A percentile compares a stretch with the other conserved stretches of the same genome.
phyloP scores from a whole-genome alignment of 2,797 vertebrate species.

The Cossypha caffra region DNA sequence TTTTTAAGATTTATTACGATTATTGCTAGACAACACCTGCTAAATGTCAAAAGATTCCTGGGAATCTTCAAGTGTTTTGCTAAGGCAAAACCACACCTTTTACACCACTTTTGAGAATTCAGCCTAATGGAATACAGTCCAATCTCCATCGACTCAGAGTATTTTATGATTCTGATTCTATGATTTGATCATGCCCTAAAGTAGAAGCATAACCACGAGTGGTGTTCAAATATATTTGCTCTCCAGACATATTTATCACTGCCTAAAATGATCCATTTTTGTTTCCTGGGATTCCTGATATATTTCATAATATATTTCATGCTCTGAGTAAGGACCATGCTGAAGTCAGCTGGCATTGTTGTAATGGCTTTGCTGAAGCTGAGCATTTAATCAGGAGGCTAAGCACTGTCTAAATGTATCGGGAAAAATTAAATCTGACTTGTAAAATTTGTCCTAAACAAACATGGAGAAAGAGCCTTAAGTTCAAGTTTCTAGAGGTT shows the following conservation, averaged over 20 bases:
- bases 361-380: neutral
- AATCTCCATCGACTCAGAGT: neutral
- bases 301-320: rapidly evolving
- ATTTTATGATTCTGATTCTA: neutral
- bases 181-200: neutral
- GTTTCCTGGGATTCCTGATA: neutral
- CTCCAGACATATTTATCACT: neutral
- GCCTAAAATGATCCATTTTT: neutral
- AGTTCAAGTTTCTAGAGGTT: neutral
- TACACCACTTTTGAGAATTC: neutral
- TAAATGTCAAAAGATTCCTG: constrained; percentile 28
- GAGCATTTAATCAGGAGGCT: neutral
- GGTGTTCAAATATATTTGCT: neutral
- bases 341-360: neutral
- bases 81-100: neutral
- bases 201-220: neutral
- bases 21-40: constrained; percentile 6
- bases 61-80: constrained; percentile 17
- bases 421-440: neutral
- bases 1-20: constrained; percentile 47
- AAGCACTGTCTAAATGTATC: neutral
- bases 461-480: neutral
- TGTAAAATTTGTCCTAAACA: neutral
- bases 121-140: neutral
- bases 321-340: neutral